phyloP scores from a whole-genome alignment of 2,797 vertebrate species.

The Siniperca scherzeri region DNA sequence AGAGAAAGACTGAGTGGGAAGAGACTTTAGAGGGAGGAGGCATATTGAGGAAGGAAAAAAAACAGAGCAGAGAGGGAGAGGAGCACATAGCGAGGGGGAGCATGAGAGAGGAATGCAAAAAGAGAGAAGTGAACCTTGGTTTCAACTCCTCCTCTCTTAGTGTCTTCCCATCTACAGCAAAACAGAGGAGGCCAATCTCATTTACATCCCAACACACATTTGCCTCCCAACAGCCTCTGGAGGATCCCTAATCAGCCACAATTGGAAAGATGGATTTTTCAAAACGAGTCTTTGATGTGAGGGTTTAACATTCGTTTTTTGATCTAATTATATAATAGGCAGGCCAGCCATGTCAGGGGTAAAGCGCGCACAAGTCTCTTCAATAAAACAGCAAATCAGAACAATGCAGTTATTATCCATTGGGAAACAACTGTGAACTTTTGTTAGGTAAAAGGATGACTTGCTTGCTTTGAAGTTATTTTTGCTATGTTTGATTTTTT shows the following conservation, averaged over 20 bases:
- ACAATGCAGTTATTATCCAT: slow-evolving; percentile 32
- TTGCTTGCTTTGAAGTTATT: slow-evolving; percentile 35
- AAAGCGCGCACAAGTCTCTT: slow-evolving; percentile 30
- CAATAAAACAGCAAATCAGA: slow-evolving; percentile 58
- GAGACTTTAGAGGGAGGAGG: slow-evolving; percentile 23
- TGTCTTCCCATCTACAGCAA: slow-evolving; percentile 47
- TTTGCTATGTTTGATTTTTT: background rate
- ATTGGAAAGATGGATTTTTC: slow-evolving; percentile 78
- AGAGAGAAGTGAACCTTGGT: slow-evolving; percentile 48
- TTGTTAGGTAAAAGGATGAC: slow-evolving; percentile 23
- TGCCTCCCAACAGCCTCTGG: slow-evolving; percentile 61
- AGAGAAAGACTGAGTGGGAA: slow-evolving; percentile 31
- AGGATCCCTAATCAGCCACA: slow-evolving; percentile 73
- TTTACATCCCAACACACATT: slow-evolving; percentile 67
- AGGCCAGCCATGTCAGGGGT: slow-evolving; percentile 58
- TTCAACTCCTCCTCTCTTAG: slow-evolving; percentile 48
- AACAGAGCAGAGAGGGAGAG: slow-evolving; percentile 22
- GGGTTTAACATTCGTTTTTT: slow-evolving; percentile 75
- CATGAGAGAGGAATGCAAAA: slow-evolving; percentile 38
- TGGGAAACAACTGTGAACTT: slow-evolving; percentile 45
- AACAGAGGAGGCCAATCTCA: slow-evolving; percentile 48
- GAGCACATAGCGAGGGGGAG: slow-evolving; percentile 24
- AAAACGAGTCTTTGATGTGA: slow-evolving; percentile 79
- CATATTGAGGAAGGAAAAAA: slow-evolving; percentile 27
- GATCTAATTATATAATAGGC: slow-evolving; percentile 75